Evolutionary conservation across 2,113 vertebrate species (phyloP).

Genomic region (Setophaga coronata): DNA sequence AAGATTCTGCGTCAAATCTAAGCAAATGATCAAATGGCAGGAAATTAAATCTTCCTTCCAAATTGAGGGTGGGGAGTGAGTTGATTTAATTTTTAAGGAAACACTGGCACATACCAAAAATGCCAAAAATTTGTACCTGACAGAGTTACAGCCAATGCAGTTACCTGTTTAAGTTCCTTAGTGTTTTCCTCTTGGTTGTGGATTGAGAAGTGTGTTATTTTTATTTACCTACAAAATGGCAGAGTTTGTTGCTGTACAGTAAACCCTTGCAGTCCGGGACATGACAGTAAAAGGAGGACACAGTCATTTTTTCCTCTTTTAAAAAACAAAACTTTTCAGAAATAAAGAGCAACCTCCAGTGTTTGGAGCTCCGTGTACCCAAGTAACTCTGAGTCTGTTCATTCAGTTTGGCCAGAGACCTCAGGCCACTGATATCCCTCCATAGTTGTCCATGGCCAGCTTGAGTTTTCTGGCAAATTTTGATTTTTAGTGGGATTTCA

Average conservation of each 20-base stretch:
- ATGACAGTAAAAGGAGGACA: not conserved
- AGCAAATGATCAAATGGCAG: not conserved
- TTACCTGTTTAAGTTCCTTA: not conserved
- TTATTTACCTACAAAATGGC: not conserved
- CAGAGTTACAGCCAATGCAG: not conserved
- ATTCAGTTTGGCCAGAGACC: not conserved
- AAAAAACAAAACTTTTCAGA: not conserved
- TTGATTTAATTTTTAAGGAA: not conserved
- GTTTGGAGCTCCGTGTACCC: accelerated
- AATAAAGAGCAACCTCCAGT: not conserved
- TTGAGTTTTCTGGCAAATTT: not conserved
- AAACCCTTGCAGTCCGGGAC: not conserved
- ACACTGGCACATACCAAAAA: not conserved
- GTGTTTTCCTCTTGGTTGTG: not conserved
- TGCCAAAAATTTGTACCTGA: not conserved
- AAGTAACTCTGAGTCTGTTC: not conserved
- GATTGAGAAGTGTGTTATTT: not conserved
- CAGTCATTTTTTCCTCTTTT: not conserved
- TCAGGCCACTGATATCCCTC: not conserved
- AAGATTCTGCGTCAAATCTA: not conserved
- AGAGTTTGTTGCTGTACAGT: not conserved
- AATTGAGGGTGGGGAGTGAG: accelerated
- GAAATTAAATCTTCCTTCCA: not conserved
- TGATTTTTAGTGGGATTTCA: not conserved
- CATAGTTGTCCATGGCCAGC: not conserved